Percentiles rank a stretch among this genome's conserved stretches.
These are phyloP conservation scores for Thalassaphorura encarpata DNA, from an alignment of 1,140 invertebrate species.

Conservation along the genomic window DNA sequence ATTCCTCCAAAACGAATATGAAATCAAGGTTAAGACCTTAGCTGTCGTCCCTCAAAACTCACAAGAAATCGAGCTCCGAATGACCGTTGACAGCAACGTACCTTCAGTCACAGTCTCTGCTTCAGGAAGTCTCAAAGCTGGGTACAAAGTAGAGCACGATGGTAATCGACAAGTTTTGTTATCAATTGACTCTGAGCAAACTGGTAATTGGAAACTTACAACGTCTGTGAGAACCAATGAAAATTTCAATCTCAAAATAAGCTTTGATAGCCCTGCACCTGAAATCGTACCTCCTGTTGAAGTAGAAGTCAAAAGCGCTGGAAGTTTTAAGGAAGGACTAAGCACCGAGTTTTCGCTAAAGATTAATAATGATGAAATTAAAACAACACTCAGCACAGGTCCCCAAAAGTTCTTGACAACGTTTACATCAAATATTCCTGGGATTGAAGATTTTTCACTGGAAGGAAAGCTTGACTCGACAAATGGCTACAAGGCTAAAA, in stretches of 20 bases:
- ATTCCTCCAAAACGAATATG: conserved; percentile 17
- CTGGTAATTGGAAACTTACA: conserved; percentile 18
- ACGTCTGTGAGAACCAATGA: conserved; percentile 9
- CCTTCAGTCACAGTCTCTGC: conserved; percentile 15
- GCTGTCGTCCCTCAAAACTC: conserved; percentile 13
- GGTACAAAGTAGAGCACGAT: conserved; percentile 18
- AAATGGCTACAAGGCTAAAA: background rate
- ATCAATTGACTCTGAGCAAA: conserved; percentile 15
- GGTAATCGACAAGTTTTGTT: conserved; percentile 15
- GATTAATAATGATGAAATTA: background rate
- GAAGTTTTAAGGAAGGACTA: conserved; percentile 2
- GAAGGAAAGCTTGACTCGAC: conserved; percentile 7
- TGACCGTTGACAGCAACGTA: conserved; percentile 28
- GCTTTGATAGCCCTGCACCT: conserved; percentile 11
- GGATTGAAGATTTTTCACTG: conserved; percentile 10
- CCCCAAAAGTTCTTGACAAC: background rate
- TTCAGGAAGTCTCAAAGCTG: conserved; percentile 17
- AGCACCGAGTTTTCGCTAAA: conserved; percentile 9
- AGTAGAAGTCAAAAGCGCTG: conserved; percentile 11
- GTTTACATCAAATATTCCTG: conserved; percentile 13
- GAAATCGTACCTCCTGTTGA: conserved; percentile 5
- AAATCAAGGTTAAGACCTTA: conserved; percentile 8
- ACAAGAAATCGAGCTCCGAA: conserved; percentile 18
- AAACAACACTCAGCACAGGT: background rate
- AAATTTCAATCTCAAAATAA: conserved; percentile 11